Evolutionary conservation across 2,113 vertebrate species (phyloP).

Genomic region (Corvus moneduloides): DNA sequence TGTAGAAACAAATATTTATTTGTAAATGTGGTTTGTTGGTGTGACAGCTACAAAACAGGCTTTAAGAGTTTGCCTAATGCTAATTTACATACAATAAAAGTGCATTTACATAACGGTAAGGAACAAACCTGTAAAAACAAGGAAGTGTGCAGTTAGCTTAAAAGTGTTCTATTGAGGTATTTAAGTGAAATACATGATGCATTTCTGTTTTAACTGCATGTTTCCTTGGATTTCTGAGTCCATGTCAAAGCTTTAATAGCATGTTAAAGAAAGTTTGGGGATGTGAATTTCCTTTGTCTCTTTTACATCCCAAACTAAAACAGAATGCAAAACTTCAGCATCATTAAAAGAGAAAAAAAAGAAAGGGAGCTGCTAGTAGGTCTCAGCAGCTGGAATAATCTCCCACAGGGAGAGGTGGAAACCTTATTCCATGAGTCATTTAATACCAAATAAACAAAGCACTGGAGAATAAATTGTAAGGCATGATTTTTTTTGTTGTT

Average conservation of each 20-base stretch:
- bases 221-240: background rate
- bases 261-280: background rate
- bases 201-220: background rate
- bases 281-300: background rate
- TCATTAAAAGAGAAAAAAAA: background rate
- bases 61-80: background rate
- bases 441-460: constrained; percentile 57
- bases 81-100: constrained; percentile 31
- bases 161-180: background rate
- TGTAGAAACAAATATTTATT: constrained; percentile 31
- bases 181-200: background rate
- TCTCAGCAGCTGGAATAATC: constrained; percentile 33
- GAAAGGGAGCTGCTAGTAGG: background rate
- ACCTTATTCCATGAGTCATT: constrained; percentile 56
- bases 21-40: constrained; percentile 2
- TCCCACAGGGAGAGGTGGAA: constrained; percentile 22
- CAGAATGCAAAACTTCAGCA: background rate
- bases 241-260: background rate
- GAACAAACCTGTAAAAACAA: background rate
- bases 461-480: constrained; percentile 45
- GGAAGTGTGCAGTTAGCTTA: background rate
- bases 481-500: background rate
- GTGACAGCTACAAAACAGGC: background rate
- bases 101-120: constrained; percentile 21
- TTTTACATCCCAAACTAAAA: constrained; percentile 13